Conservation (phyloP, 2,797 vertebrate species). For the Sciaenops ocellatus region DNA sequence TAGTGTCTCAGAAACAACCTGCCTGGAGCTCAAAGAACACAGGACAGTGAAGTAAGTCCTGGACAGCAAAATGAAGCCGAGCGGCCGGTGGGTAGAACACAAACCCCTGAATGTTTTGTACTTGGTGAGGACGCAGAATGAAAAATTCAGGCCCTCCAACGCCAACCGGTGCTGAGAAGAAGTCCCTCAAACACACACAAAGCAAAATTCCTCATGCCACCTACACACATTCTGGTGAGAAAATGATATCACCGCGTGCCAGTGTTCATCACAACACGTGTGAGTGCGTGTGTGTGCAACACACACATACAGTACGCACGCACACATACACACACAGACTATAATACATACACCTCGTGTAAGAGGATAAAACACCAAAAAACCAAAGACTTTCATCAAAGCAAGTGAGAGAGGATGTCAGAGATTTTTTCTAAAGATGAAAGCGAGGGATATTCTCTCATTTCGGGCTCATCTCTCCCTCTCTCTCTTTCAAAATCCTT, state of each 20-base stretch:
- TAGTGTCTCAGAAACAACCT: slow-evolving; percentile 52
- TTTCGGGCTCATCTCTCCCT: slow-evolving; percentile 68
- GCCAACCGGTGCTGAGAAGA: slow-evolving; percentile 20
- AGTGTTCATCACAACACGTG: slow-evolving; percentile 42
- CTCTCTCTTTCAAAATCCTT: slow-evolving; percentile 81
- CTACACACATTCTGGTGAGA: slow-evolving; percentile 60
- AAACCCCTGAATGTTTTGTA: slow-evolving; percentile 46
- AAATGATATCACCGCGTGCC: slow-evolving; percentile 46
- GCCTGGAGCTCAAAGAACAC: slow-evolving; percentile 52
- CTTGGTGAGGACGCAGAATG: slow-evolving; percentile 43
- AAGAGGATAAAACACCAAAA: slow-evolving; percentile 83
- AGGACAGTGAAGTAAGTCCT: slow-evolving; percentile 40
- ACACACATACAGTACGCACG: slow-evolving; percentile 12
- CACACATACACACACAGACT: slow-evolving; percentile 32
- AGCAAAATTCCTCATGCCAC: slow-evolving; percentile 54
- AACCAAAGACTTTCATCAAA: slow-evolving; percentile 84
- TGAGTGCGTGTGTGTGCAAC: neutral
- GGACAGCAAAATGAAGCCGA: slow-evolving; percentile 46
- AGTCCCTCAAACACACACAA: slow-evolving; percentile 43
- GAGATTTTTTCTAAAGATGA: slow-evolving; percentile 82
- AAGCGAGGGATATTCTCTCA: slow-evolving; percentile 83
- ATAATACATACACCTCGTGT: slow-evolving; percentile 75
- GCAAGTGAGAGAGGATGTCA: slow-evolving; percentile 76
- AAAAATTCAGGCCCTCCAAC: slow-evolving; percentile 51
- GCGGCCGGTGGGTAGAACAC: slow-evolving; percentile 41